Percentiles rank a stretch among this genome's conserved stretches.
Evolutionary conservation across 2,113 vertebrate species (phyloP).

Genomic region (Gymnorhina tibicen): DNA sequence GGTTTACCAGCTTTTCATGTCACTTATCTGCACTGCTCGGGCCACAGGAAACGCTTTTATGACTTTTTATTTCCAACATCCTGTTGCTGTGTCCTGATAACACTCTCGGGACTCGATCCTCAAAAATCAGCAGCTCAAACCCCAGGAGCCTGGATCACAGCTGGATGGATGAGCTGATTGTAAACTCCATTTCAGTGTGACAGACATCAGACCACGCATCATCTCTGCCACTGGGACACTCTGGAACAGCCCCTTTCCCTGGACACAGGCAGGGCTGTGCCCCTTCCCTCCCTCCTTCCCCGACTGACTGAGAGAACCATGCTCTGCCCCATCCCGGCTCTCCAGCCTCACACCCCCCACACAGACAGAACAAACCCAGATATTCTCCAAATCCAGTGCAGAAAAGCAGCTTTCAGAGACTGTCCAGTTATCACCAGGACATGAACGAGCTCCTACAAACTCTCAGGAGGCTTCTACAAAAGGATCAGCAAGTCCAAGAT

Average conservation of each 20-base stretch:
- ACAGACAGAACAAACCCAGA: neutral
- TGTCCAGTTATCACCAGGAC: neutral
- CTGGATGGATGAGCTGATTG: neutral
- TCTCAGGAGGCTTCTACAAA: neutral
- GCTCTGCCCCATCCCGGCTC: neutral
- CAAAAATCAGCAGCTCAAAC: neutral
- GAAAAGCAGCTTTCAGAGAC: neutral
- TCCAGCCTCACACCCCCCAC: neutral
- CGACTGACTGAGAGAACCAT: accelerated
- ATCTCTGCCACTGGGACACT: neutral
- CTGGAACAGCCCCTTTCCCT: neutral
- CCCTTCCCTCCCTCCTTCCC: neutral
- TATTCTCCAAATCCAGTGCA: neutral
- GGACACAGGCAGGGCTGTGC: neutral
- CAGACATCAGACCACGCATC: accelerated
- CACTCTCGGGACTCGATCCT: neutral
- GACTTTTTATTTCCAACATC: neutral
- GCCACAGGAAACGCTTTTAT: neutral
- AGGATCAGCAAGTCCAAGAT: neutral
- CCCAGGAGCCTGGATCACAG: neutral
- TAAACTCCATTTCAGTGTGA: accelerated
- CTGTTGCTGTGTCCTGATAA: neutral
- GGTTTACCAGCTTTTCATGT: neutral
- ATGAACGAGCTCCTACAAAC: neutral
- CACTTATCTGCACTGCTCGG: neutral